Evolutionary conservation across 2,113 vertebrate species (phyloP).

Genomic region (Lamprologus tigripictilis): DNA sequence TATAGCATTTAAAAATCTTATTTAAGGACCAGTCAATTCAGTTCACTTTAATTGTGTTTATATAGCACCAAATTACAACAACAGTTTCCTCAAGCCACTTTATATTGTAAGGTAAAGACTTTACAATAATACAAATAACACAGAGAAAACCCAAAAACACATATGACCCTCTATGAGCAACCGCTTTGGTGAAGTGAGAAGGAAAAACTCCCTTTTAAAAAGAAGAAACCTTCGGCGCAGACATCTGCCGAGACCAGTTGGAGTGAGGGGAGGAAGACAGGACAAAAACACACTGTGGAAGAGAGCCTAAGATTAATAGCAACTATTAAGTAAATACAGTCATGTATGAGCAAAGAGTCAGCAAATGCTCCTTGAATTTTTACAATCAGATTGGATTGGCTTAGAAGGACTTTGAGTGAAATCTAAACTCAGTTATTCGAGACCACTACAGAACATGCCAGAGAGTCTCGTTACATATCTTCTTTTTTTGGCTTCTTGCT

Average conservation of each 20-base stretch:
- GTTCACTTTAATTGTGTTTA: accelerated
- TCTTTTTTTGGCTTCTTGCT: not conserved
- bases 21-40: accelerated
- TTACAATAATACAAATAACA: not conserved
- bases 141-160: not conserved
- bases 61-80: accelerated
- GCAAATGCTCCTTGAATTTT: not conserved
- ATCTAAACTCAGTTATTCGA: not conserved
- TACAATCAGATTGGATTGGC: not conserved
- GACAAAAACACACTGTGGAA: not conserved
- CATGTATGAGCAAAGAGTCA: not conserved
- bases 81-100: not conserved
- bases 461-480: accelerated
- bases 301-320: not conserved
- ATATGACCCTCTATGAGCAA: not conserved
- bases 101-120: not conserved
- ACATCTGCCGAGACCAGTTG: accelerated
- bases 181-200: accelerated
- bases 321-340: not conserved
- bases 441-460: not conserved
- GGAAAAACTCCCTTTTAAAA: not conserved
- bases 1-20: not conserved
- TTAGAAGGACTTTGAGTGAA: not conserved
- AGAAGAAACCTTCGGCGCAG: not conserved
- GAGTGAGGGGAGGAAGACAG: not conserved